Conservation (phyloP, 2,797 vertebrate species). For the Enoplosus armatus region DNA sequence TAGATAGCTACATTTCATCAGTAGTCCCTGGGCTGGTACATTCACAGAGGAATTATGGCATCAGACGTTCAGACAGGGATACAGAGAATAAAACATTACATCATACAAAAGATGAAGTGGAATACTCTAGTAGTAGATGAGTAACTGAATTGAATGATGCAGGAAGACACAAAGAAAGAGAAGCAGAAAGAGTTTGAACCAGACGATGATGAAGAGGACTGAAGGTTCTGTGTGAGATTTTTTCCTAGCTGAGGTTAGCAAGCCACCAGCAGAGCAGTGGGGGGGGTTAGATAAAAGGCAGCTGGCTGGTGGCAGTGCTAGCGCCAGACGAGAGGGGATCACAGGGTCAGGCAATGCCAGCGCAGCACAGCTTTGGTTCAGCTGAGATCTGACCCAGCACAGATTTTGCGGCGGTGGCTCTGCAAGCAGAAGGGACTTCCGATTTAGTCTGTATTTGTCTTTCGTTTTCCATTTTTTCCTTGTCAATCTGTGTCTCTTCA, state of each 20-base stretch:
- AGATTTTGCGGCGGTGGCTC: conserved; percentile 44
- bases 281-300: conserved; percentile 53
- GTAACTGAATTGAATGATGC: not conserved
- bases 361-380: conserved; percentile 44
- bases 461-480: not conserved
- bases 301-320: conserved; percentile 32
- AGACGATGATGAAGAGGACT: not conserved
- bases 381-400: conserved; percentile 57
- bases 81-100: no score
- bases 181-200: not conserved
- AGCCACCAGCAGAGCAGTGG: conserved; percentile 22
- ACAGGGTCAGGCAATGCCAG: conserved; percentile 29
- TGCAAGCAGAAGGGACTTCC: conserved; percentile 46
- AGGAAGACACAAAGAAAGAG: not conserved
- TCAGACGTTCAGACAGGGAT: no score
- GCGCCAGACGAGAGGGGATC: conserved; percentile 33
- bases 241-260: not conserved
- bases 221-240: not conserved
- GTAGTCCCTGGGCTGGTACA: no score
- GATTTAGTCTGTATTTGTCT: not conserved
- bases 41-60: no score
- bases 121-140: no score
- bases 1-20: no score
- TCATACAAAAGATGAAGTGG: no score
- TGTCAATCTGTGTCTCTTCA: not conserved